Evolutionary conservation across 1,140 invertebrate species (phyloP), one percentile per base, ranked within the genome.

Genomic region (Dolichoris vasculosae): DNA sequence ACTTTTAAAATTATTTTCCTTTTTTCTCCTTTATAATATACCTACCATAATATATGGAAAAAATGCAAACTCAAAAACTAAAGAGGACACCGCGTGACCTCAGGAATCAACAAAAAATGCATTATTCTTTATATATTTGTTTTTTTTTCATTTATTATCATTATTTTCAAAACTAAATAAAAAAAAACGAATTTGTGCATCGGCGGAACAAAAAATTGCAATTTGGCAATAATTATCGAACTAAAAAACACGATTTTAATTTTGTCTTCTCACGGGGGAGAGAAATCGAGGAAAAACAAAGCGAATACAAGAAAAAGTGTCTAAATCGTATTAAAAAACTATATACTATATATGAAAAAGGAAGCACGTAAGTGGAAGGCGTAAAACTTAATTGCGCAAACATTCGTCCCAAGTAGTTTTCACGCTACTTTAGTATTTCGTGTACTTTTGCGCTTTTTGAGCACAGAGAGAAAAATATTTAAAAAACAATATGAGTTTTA

Each of bases 41-140:
- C 69, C 83, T 82, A 77, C 64, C 35, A 43, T 23, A 73, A 75
- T 76, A 63, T 76, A 64, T n/a, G 69, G n/a, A 32, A 84, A 71
- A 87, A 87, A 84, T 75, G 77, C 71, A 86, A 82, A 84, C 46
- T 77, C 38, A 83, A 86, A 86, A 86, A 78, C 73, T 85, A 78
- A 48, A 35, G 20, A 55, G 59, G 76, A 79, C 73, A 82, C 46
- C 23, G 43, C 73, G 55, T 15, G 76, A 80, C 77, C 38, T 38
- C 51, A 59, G 64, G 43, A 75, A 59, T 76, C 40, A 82, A 86
- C n/a, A 64, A 86, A 82, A 82, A 82, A 86, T 73, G 80, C 67
- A 73, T 82, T 38, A 55, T 23, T 63, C 46, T 82, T 71, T 43
- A 48, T 59, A 3, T n/a, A 76, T 38, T 69, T 48, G 17, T 59